A percentile compares a stretch with the other conserved stretches of the same genome.
phyloP scores from a whole-genome alignment of 2,113 vertebrate species.

The Myiozetetes cayanensis region DNA sequence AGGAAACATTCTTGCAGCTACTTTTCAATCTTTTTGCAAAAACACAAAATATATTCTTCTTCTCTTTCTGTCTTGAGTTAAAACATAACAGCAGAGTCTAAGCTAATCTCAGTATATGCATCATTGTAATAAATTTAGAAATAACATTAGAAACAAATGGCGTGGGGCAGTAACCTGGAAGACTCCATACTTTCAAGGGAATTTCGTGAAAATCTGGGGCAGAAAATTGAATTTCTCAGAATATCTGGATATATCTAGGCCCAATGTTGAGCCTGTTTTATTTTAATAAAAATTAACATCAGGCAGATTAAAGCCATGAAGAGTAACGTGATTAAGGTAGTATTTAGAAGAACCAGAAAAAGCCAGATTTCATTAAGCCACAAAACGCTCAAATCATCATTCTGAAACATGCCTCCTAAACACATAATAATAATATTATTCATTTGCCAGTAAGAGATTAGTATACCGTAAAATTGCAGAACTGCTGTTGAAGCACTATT shows the following conservation, averaged over 20 bases:
- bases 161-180: accelerated
- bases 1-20: neutral
- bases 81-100: neutral
- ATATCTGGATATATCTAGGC: neutral
- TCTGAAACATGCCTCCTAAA: neutral
- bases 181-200: neutral
- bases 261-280: neutral
- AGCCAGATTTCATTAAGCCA: neutral
- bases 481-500: neutral
- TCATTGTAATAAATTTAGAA: neutral
- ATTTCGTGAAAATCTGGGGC: neutral
- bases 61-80: neutral
- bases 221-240: neutral
- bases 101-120: neutral
- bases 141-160: neutral
- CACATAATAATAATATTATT: neutral
- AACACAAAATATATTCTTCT: neutral
- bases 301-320: neutral
- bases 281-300: neutral
- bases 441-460: neutral
- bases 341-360: neutral
- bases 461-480: neutral
- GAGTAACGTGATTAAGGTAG: neutral
- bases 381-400: neutral
- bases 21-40: neutral